These are phyloP conservation scores for Myotis vivesi DNA, from an alignment of 2,797 vertebrate genomes.

Conservation along the genomic window DNA sequence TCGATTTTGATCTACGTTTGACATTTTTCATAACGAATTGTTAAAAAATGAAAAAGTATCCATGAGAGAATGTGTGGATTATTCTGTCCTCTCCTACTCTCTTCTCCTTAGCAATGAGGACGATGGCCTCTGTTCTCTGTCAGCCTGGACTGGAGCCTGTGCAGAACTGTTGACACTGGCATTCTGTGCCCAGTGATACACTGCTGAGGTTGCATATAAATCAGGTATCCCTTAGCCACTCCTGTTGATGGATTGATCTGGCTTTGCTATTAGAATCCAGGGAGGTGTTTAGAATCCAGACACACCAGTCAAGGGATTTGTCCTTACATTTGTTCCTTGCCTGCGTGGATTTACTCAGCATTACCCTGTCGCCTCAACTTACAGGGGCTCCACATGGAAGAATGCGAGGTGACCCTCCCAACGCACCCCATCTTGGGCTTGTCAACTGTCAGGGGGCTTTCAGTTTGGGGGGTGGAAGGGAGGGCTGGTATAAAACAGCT, in stretches of 20 bases:
- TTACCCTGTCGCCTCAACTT: neutral
- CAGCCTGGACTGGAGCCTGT: neutral
- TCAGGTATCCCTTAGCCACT: neutral
- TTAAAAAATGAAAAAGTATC: neutral
- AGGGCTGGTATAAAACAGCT: neutral
- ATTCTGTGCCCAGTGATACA: neutral
- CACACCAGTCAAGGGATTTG: slow-evolving; percentile 23
- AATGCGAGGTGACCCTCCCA: neutral
- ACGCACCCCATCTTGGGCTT: neutral
- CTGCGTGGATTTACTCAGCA: neutral
- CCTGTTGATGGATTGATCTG: slow-evolving; percentile 10
- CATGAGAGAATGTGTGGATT: neutral
- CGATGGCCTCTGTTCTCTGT: neutral
- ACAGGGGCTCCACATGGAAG: neutral
- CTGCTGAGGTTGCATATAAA: neutral
- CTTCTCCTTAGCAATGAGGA: neutral
- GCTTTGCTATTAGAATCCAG: neutral
- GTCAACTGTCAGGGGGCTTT: slow-evolving; percentile 24
- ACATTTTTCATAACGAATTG: slow-evolving; percentile 18
- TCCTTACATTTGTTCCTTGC: neutral
- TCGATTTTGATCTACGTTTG: neutral
- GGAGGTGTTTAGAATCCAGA: slow-evolving; percentile 36
- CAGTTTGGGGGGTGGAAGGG: neutral
- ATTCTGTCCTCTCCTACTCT: neutral
- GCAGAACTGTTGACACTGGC: neutral